A percentile compares a stretch with the other conserved stretches of the same genome.
These are phyloP conservation scores for Sitophilus oryzae DNA, from an alignment of 1,140 invertebrate species.

Conservation along the genomic window DNA sequence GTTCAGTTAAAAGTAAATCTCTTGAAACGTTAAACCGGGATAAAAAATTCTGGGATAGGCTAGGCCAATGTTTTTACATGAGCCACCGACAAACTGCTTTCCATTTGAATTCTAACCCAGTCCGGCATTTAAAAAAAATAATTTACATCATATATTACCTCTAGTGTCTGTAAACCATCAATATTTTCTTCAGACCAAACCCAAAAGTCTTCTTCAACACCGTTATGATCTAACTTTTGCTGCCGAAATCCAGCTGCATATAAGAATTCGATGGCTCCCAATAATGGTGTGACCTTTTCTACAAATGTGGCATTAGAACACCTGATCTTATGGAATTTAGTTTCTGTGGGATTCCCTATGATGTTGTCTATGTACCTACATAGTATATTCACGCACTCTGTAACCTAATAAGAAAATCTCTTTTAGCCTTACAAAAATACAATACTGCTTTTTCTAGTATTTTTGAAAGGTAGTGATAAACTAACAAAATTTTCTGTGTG, in stretches of 20 bases:
- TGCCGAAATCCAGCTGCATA: conserved; percentile 75
- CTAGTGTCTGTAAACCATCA: conserved; percentile 51
- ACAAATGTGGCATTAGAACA: conserved; percentile 68
- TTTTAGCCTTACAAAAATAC: not conserved
- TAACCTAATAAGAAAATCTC: conserved; percentile 51
- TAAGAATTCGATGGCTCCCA: conserved; percentile 77
- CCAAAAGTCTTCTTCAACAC: conserved; percentile 56
- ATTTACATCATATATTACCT: conserved; percentile 41
- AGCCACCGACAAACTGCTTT: too few species aligned
- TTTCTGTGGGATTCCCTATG: conserved; percentile 73
- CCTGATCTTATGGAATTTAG: conserved; percentile 87
- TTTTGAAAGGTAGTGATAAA: too few species aligned
- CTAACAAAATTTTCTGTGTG: too few species aligned
- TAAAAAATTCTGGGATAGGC: too few species aligned
- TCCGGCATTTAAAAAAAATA: not conserved
- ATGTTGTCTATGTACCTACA: conserved; percentile 90
- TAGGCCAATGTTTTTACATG: too few species aligned
- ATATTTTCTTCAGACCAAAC: conserved; percentile 55
- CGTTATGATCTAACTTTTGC: conserved; percentile 51
- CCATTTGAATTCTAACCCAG: too few species aligned
- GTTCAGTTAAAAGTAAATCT: too few species aligned
- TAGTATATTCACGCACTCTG: conserved; percentile 77
- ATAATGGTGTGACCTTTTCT: conserved; percentile 73
- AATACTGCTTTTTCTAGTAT: too few species aligned
- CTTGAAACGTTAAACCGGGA: too few species aligned